These are phyloP conservation scores for Eulemur coronatus DNA, from an alignment of 2,797 vertebrate species.

Conservation along the genomic window DNA sequence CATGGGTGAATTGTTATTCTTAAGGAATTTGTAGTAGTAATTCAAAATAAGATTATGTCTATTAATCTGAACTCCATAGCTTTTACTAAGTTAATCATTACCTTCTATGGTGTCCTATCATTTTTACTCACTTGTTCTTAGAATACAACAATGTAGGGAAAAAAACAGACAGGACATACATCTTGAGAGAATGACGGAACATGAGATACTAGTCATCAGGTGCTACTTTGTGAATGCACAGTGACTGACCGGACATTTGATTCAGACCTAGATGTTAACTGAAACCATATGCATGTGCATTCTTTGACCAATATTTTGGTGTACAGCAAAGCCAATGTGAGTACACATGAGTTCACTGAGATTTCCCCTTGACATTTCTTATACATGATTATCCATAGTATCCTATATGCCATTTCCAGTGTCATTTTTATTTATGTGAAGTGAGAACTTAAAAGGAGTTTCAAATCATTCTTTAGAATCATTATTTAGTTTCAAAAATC, in stretches of 20 bases:
- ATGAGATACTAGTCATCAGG: background rate
- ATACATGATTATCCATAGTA: background rate
- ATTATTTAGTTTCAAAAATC: background rate
- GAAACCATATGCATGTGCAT: background rate
- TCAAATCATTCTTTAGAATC: background rate
- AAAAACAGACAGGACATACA: background rate
- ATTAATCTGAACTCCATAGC: background rate
- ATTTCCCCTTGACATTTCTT: background rate
- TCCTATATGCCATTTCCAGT: background rate
- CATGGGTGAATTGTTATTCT: background rate
- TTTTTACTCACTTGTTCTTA: background rate
- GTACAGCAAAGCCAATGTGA: background rate
- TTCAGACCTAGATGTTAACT: background rate
- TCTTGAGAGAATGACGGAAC: background rate
- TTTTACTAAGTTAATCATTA: background rate
- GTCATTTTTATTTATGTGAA: background rate
- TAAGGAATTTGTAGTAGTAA: background rate
- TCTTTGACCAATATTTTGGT: background rate
- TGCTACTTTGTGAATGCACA: background rate
- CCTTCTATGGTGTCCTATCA: background rate
- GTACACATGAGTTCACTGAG: background rate
- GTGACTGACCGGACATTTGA: background rate
- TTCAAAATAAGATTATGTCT: background rate
- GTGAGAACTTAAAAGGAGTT: background rate
- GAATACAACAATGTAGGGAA: background rate